Percentiles rank a stretch among this genome's conserved stretches.
phyloP scores from a whole-genome alignment of 2,888 invertebrate species.

The Drosophila koepferae region DNA sequence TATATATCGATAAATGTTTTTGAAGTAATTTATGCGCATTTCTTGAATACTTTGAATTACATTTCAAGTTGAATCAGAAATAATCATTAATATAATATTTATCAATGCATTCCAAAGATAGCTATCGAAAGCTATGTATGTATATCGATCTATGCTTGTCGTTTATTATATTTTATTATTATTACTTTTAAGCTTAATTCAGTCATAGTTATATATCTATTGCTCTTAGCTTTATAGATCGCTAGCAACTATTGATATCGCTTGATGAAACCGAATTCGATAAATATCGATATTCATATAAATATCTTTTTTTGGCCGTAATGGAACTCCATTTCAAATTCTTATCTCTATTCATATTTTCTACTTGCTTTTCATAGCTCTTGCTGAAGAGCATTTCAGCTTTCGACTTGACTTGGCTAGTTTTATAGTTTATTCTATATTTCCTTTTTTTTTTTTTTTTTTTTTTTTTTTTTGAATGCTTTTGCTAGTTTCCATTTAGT shows the following conservation, averaged over 20 bases:
- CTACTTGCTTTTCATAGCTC: neutral
- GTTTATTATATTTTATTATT: no score
- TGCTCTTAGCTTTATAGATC: neutral
- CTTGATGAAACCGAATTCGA: neutral
- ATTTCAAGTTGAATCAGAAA: no score
- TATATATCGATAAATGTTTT: neutral
- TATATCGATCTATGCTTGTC: neutral
- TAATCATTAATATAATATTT: neutral
- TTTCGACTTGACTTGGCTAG: neutral
- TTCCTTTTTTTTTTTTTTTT: neutral
- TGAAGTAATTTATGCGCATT: no score
- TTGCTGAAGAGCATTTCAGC: constrained; percentile 15
- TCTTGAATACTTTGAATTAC: no score
- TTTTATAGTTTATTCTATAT: neutral
- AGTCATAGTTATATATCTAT: neutral
- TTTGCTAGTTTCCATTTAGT: constrained; percentile 43
- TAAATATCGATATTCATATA: neutral
- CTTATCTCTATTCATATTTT: neutral
- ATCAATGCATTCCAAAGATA: neutral
- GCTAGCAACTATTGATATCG: neutral
- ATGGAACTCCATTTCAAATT: neutral
- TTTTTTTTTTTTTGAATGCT: neutral
- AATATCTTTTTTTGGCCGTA: neutral
- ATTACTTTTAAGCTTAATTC: neutral
- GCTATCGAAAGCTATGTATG: neutral